Percentiles rank a stretch among this genome's conserved stretches.
Evolutionary conservation across 2,888 invertebrate genomes (phyloP).

Genomic region (Synergus japonicus): DNA sequence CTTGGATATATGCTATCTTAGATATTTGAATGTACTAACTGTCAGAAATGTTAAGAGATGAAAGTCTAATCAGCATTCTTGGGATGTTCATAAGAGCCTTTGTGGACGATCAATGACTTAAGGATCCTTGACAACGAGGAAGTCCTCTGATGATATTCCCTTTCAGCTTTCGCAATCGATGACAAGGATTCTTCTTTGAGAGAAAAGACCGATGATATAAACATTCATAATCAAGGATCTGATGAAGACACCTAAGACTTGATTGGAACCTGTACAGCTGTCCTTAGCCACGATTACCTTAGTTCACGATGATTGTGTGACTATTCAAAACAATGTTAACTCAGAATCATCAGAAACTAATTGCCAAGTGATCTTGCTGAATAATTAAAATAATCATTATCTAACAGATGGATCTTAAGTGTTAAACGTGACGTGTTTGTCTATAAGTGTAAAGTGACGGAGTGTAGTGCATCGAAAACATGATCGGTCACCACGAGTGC

Average conservation of each 20-base stretch:
- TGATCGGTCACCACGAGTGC: conserved; percentile 62
- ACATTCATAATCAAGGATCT: background rate
- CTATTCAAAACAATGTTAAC: background rate
- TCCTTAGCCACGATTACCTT: background rate
- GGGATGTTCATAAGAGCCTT: conserved; percentile 9
- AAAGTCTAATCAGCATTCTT: conserved; percentile 34
- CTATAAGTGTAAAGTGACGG: conserved; percentile 38
- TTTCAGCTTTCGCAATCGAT: conserved; percentile 1
- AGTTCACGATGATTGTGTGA: background rate
- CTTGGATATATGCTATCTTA: background rate
- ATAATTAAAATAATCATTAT: background rate
- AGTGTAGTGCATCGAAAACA: conserved; percentile 58
- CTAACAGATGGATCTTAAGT: conserved; percentile 1
- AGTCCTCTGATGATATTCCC: background rate
- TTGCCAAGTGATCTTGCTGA: background rate
- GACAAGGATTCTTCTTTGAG: background rate
- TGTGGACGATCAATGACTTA: conserved; percentile 13
- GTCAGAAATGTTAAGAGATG: background rate
- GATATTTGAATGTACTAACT: background rate
- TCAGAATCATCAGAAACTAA: background rate
- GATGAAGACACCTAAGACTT: background rate
- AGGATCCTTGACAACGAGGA: conserved; percentile 4
- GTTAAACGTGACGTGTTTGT: conserved; percentile 36
- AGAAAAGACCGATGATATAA: background rate
- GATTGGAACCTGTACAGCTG: background rate